Conservation (phyloP, 2,797 vertebrate species). For the Squalus acanthias region DNA sequence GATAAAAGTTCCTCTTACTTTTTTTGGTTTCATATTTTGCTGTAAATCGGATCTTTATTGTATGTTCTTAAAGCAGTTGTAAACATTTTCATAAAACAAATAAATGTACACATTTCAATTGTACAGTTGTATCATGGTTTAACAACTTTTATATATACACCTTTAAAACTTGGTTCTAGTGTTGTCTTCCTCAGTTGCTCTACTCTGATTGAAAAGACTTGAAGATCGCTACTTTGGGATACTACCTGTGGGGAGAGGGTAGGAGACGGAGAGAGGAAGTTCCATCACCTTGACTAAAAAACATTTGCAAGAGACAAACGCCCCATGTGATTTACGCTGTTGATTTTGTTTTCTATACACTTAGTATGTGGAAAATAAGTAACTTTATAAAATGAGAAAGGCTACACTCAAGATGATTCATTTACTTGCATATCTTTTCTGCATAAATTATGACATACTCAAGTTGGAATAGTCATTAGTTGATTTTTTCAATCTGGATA, state of each 20-base stretch:
- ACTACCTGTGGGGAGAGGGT: neutral
- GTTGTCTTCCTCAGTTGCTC: neutral
- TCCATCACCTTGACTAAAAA: neutral
- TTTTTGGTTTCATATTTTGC: neutral
- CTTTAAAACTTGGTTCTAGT: neutral
- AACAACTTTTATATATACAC: neutral
- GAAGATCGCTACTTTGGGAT: neutral
- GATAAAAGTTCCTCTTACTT: neutral
- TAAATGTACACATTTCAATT: neutral
- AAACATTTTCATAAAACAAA: neutral
- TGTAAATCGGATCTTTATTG: neutral
- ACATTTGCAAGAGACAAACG: neutral
- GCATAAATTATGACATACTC: neutral
- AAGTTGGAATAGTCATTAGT: neutral
- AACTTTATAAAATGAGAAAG: neutral
- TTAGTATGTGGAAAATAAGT: conserved; percentile 3
- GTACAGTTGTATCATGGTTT: neutral
- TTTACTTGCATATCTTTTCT: neutral
- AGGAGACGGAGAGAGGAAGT: neutral
- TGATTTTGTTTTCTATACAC: neutral
- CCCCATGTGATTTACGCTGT: neutral
- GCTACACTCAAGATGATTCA: neutral
- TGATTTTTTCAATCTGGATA: neutral
- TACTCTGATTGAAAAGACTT: neutral
- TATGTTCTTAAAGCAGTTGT: neutral